A percentile compares a stretch with the other conserved stretches of the same genome.
phyloP scores from a whole-genome alignment of 2,888 invertebrate species.

The Nemurella pictetii region DNA sequence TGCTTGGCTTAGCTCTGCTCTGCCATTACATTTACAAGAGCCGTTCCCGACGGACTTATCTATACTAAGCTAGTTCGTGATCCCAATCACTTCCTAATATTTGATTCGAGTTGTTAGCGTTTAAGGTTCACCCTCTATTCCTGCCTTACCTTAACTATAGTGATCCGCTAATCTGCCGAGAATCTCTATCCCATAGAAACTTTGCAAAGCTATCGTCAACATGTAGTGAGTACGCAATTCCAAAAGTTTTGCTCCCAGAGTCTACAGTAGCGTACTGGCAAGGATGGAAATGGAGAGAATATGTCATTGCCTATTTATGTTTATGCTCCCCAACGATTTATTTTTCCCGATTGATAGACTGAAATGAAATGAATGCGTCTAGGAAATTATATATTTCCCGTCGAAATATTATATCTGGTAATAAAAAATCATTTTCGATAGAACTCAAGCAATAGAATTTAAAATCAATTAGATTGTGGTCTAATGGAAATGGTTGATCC shows the following conservation, averaged over 20 bases:
- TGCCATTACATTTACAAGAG: neutral
- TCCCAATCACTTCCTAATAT: neutral
- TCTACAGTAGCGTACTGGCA: neutral
- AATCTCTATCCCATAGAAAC: neutral
- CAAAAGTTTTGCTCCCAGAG: neutral
- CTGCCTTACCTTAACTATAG: neutral
- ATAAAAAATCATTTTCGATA: neutral
- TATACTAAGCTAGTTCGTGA: neutral
- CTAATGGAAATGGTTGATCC: too few relatives aligned
- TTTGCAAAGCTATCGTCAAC: neutral
- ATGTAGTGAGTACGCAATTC: neutral
- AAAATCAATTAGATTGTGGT: neutral
- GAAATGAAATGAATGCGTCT: neutral
- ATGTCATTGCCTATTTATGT: neutral
- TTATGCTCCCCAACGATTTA: neutral
- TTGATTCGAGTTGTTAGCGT: neutral
- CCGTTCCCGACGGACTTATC: neutral
- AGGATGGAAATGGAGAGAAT: neutral
- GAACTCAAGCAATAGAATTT: neutral
- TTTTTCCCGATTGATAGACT: neutral
- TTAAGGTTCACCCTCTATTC: neutral
- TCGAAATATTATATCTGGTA: neutral
- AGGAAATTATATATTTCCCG: neutral
- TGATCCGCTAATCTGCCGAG: neutral
- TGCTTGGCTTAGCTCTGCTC: neutral